A percentile compares a stretch with the other conserved stretches of the same genome.
These are phyloP conservation scores for Scaptomyza reducta DNA, from an alignment of 2,888 invertebrate species.

Conservation along the genomic window DNA sequence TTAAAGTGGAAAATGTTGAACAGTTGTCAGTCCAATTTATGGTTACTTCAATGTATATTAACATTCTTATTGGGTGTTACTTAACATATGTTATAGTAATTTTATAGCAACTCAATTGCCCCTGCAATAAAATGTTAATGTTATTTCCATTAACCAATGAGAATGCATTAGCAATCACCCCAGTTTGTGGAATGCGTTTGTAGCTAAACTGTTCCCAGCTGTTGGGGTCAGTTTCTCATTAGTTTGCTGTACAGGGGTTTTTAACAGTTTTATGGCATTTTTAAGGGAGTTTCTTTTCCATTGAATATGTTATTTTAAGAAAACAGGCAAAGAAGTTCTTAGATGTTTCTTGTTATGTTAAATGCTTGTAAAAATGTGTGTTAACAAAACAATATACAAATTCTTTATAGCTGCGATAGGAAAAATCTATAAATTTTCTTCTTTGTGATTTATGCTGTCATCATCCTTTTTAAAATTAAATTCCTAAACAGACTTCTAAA, in stretches of 20 bases:
- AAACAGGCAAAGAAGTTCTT: not conserved
- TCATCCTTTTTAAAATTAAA: too few relatives aligned
- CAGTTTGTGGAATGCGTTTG: constrained; percentile 6
- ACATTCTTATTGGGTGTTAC: too few relatives aligned
- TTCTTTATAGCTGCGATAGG: too few relatives aligned
- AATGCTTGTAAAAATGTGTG: too few relatives aligned
- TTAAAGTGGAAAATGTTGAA: not conserved
- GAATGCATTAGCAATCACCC: too few relatives aligned
- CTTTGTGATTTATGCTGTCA: too few relatives aligned
- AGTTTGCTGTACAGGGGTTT: constrained; percentile 12
- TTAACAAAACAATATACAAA: too few relatives aligned
- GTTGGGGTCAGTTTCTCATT: constrained; percentile 10
- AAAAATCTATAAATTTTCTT: too few relatives aligned
- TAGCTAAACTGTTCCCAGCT: constrained; percentile 54
- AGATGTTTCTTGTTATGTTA: not conserved
- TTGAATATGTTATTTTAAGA: constrained; percentile 12
- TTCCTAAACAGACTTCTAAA: too few relatives aligned
- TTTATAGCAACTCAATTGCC: constrained; percentile 10
- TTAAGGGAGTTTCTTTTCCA: not conserved
- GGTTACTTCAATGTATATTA: too few relatives aligned
- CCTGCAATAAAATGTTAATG: constrained; percentile 10
- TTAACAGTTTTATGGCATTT: constrained; percentile 31
- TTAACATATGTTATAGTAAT: constrained; percentile 9
- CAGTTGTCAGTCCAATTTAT: constrained; percentile 23
- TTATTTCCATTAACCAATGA: too few relatives aligned